Evolutionary conservation across 2,113 vertebrate species (phyloP).

Genomic region (Nicator chloris): DNA sequence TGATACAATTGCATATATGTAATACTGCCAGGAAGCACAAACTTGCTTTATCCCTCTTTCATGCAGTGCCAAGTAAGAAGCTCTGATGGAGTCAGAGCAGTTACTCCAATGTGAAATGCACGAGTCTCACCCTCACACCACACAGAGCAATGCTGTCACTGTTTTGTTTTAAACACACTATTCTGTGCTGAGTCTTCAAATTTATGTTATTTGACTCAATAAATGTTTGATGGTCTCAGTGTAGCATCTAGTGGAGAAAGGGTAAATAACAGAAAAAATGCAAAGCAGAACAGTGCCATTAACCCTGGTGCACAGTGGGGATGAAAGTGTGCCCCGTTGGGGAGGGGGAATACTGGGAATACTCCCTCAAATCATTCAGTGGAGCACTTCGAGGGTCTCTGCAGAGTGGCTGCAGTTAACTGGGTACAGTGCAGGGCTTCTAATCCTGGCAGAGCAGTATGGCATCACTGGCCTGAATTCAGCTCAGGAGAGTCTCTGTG

Average conservation of each 20-base stretch:
- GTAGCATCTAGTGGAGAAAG: slow-evolving; percentile 48
- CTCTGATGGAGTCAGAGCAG: not conserved
- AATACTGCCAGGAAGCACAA: not conserved
- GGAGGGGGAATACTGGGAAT: not conserved
- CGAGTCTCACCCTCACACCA: not conserved
- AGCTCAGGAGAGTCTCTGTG: not conserved
- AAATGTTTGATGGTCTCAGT: slow-evolving; percentile 43
- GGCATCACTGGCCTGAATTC: not conserved
- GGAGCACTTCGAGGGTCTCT: not conserved
- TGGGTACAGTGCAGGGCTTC: not conserved
- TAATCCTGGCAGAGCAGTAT: not conserved
- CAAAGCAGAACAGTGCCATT: not conserved
- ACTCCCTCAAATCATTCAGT: not conserved
- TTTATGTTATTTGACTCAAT: slow-evolving; percentile 31
- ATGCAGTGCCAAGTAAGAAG: not conserved
- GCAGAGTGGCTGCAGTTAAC: not conserved
- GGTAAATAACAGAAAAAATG: slow-evolving; percentile 43
- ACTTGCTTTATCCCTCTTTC: not conserved
- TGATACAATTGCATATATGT: not conserved
- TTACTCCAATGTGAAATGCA: not conserved
- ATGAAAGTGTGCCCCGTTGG: not conserved
- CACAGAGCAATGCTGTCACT: not conserved
- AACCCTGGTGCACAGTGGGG: not conserved
- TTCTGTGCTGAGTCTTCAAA: not conserved
- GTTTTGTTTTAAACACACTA: not conserved